Conservation (phyloP, 2,797 vertebrate genomes). For the Crenichthys baileyi region DNA sequence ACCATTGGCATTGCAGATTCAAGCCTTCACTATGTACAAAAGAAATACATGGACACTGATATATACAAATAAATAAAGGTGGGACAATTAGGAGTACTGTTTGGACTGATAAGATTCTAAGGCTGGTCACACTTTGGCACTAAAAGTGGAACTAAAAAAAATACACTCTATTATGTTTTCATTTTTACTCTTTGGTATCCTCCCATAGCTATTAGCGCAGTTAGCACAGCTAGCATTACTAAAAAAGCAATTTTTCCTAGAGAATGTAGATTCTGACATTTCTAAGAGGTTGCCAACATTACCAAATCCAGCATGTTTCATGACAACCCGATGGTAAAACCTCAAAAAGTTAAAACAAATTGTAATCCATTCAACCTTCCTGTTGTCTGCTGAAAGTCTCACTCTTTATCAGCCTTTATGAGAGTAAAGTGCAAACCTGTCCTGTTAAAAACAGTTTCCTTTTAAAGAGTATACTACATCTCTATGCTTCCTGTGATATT, state of each 20-base stretch:
- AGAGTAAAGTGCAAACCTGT: too few species aligned
- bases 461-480: neutral
- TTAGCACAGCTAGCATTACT: neutral
- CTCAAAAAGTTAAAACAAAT: too few species aligned
- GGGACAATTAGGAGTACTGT: neutral
- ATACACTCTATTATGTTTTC: neutral
- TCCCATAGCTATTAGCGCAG: neutral
- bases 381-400: too few species aligned
- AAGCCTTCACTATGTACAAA: neutral
- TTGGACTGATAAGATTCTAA: neutral
- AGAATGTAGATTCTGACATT: neutral
- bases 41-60: neutral
- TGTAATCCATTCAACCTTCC: too few species aligned
- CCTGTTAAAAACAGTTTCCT: neutral
- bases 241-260: neutral
- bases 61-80: neutral
- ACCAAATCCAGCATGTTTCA: too few species aligned
- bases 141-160: neutral
- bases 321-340: too few species aligned
- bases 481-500: neutral
- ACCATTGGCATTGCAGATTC: neutral
- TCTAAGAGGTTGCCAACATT: neutral
- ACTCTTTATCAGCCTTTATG: too few species aligned
- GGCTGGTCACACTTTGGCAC: too few species aligned
- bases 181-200: neutral